These are phyloP conservation scores for Trypoxylus dichotomus DNA, from an alignment of 1,140 invertebrate genomes.

Conservation along the genomic window DNA sequence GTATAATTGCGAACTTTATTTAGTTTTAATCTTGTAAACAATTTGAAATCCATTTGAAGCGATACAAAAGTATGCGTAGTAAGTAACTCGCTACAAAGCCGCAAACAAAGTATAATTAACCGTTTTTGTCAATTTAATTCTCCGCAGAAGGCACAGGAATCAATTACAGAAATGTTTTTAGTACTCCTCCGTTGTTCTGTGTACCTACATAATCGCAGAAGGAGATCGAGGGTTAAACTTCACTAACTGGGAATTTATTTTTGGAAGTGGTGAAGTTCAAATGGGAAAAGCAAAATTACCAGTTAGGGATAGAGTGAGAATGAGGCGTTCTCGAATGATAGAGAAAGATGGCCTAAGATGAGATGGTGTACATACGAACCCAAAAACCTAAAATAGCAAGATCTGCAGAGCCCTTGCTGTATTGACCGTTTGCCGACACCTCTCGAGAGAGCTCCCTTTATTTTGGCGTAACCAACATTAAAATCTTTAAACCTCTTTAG, in stretches of 20 bases:
- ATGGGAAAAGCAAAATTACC: not conserved
- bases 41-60: not conserved
- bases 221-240: not conserved
- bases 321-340: not conserved
- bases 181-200: not conserved
- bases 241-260: not conserved
- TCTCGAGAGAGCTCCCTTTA: not conserved
- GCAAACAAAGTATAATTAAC: not conserved
- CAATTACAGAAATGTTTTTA: slow-evolving; percentile 7
- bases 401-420: not conserved
- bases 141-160: not conserved
- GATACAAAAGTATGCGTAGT: too few relatives aligned
- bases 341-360: not conserved
- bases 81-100: not conserved
- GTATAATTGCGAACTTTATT: not conserved
- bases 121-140: slow-evolving; percentile 7
- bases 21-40: not conserved
- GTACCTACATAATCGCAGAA: not conserved
- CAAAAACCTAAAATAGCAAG: not conserved
- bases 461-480: slow-evolving; percentile 2
- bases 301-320: not conserved
- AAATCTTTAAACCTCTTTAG: slow-evolving; percentile 7
- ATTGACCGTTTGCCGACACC: not conserved
- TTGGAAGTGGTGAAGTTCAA: not conserved
- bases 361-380: not conserved